Percentiles rank a stretch among this genome's conserved stretches.
Evolutionary conservation across 2,113 vertebrate genomes (phyloP).

Genomic region (Capreolus pygargus): DNA sequence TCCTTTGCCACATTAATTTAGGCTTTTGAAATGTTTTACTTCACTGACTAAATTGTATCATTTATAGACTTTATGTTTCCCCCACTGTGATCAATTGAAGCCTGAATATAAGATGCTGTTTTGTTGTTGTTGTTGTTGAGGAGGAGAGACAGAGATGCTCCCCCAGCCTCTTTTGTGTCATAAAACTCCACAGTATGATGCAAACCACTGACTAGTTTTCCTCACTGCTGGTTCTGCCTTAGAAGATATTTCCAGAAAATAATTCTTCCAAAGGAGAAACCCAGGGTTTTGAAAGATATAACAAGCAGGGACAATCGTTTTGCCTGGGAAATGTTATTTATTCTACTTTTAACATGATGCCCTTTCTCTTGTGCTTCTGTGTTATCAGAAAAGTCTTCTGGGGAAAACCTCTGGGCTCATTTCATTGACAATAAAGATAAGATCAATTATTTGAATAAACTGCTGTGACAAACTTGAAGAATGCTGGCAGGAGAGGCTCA

Average conservation of each 20-base stretch:
- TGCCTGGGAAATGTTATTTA: neutral
- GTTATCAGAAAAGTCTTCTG: slow-evolving; percentile 37
- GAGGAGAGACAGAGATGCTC: neutral
- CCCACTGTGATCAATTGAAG: neutral
- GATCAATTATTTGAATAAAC: slow-evolving; percentile 56
- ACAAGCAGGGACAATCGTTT: neutral
- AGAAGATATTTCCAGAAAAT: neutral
- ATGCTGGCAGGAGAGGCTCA: neutral
- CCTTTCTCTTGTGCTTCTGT: slow-evolving; percentile 31
- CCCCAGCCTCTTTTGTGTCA: neutral
- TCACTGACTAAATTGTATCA: neutral
- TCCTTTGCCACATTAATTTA: neutral
- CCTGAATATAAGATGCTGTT: neutral
- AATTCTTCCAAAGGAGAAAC: neutral
- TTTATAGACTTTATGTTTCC: neutral
- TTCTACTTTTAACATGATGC: slow-evolving; percentile 44
- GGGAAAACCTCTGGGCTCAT: neutral
- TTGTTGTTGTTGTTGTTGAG: neutral
- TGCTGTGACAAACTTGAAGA: neutral
- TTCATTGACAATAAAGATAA: slow-evolving; percentile 51
- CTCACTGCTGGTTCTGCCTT: neutral
- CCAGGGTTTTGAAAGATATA: neutral
- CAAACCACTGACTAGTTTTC: neutral
- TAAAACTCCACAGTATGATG: neutral
- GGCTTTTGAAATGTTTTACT: neutral